phyloP scores from a whole-genome alignment of 64 coral and sea anemone genomes.

The Montipora capricornis region DNA sequence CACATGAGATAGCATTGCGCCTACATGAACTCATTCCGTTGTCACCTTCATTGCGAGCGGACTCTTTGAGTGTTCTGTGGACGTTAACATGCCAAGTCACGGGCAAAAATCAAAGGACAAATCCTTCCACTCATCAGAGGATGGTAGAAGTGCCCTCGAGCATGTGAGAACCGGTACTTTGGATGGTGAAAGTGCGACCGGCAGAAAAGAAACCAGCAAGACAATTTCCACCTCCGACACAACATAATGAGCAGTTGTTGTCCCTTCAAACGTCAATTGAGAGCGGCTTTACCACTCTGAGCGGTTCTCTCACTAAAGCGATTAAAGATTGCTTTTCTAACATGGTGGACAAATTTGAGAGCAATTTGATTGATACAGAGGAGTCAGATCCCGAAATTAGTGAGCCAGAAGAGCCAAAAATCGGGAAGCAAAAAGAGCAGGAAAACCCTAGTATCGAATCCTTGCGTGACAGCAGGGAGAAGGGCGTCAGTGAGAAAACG shows the following conservation, averaged over 20 bases:
- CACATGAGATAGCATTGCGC: not conserved
- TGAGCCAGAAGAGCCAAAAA: not conserved
- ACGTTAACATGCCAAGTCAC: too few relatives aligned
- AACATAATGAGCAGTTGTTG: conserved; percentile 2
- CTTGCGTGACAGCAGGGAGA: not conserved
- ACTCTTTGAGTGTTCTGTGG: not conserved
- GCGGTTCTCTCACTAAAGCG: not conserved
- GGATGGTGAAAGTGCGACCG: not conserved
- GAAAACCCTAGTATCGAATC: not conserved
- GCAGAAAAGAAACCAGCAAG: not conserved
- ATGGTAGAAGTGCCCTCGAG: not conserved
- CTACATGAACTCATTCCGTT: not conserved
- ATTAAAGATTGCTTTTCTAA: conserved; percentile 2
- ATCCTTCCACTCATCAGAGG: not conserved
- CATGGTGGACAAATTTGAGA: not conserved
- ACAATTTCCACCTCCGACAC: conserved; percentile 1
- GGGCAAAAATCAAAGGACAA: not conserved
- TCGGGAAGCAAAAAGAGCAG: not conserved
- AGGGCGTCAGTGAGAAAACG: not conserved
- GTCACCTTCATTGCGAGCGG: not conserved
- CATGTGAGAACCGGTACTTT: not conserved
- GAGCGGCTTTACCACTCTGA: not conserved
- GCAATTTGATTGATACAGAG: not conserved
- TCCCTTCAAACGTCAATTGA: not conserved
- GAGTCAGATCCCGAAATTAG: not conserved